These are phyloP conservation scores for Pelecanoides urinatrix DNA, from an alignment of 2,113 vertebrate genomes.

Conservation along the genomic window DNA sequence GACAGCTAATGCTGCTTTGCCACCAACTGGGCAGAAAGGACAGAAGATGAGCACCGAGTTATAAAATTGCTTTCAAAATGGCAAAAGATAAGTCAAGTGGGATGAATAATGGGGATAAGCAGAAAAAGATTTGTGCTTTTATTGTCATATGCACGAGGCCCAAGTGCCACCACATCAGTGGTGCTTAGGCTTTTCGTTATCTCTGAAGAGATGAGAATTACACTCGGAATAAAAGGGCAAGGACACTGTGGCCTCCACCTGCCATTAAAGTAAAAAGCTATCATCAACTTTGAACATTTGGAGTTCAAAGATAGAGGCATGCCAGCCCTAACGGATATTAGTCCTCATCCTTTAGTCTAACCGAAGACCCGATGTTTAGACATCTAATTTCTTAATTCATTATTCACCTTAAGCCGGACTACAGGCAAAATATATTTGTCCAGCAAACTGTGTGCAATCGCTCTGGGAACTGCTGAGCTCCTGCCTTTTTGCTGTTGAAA, in stretches of 20 bases:
- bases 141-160: background rate
- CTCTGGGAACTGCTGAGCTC: constrained; percentile 27
- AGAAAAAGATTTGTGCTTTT: background rate
- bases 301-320: background rate
- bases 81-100: background rate
- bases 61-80: background rate
- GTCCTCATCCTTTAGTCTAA: background rate
- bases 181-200: background rate
- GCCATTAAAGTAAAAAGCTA: background rate
- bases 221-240: background rate
- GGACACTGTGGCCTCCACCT: background rate
- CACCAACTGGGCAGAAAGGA: background rate
- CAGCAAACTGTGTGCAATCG: constrained; percentile 1
- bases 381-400: background rate
- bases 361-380: background rate
- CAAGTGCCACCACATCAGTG: background rate
- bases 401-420: background rate
- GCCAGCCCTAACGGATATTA: background rate
- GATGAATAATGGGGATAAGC: background rate
- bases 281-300: background rate
- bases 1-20: background rate
- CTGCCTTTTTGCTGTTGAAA: constrained; percentile 50
- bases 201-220: background rate
- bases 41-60: background rate
- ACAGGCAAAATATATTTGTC: constrained; percentile 18